Evolutionary conservation across 92 coral and sea anemone genomes (phyloP), one percentile per base, ranked within the genome.

Genomic region (Palythoa heliodiscus): DNA sequence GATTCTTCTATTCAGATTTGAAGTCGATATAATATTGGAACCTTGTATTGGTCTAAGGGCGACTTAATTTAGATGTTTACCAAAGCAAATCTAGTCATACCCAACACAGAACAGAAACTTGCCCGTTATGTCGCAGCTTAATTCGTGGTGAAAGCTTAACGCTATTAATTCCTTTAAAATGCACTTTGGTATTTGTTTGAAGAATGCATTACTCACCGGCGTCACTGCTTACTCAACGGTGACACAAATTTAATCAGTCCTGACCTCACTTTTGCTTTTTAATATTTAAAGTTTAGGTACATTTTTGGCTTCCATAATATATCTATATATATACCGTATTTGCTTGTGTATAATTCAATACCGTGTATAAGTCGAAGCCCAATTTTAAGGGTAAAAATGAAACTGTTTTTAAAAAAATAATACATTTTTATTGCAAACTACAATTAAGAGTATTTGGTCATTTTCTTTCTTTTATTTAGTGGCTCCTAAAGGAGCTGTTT

Each of bases 171-270:
- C 76, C 53, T 72, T 72, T 43, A 13, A 72, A 72, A 72, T 19
- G 5, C 5, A 1, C 11, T 50, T 70, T 82, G 35, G 37, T 39
- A 37, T 55, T 67, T 37, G 86, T 67, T 82, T 69, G 86, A 13
- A 77, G 39, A 53, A 57, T 23, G 14, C 38, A 40, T 82, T 66
- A 57, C 63, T 29, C 63, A 13, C 15, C 4, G 4, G 63, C 13
- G n/a, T 58, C 20, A 15, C 64, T 19, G 17, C 3, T 14, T 19
- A 14, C 17, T 58, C 20, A 14, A 58, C 17, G 12, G 17, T 58
- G 64, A 58, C 64, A 58, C 4, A 43, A 43, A 43, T 43, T 43
- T 43, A 43, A 43, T 43, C n/a, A 43, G 4, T 43, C 50, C 3
- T 0, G 6, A 43, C 7, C 7, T 43, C 50, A 43, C 50, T 43